Percentiles rank a stretch among this genome's conserved stretches.
These are phyloP conservation scores for Drosophila gaucha DNA, from an alignment of 2,888 invertebrate species.

Conservation along the genomic window DNA sequence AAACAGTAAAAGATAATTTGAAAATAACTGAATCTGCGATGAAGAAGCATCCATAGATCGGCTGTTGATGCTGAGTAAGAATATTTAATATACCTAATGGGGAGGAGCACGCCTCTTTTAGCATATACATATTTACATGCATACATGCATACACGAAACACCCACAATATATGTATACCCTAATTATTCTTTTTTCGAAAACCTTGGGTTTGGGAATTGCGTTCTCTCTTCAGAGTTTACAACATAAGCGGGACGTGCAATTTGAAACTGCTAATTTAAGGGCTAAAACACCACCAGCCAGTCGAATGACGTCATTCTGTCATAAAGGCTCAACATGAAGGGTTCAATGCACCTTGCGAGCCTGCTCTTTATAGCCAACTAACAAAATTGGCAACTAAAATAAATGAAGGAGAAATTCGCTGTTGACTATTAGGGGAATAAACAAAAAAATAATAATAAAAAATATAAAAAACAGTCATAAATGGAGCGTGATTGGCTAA, in stretches of 20 bases:
- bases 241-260: slow-evolving; percentile 11
- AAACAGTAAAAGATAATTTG: not conserved
- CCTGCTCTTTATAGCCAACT: slow-evolving; percentile 26
- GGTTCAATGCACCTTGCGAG: slow-evolving; percentile 66
- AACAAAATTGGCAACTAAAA: slow-evolving; percentile 32
- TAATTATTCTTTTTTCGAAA: too few relatives aligned
- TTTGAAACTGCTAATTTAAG: slow-evolving; percentile 17
- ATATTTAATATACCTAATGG: not conserved
- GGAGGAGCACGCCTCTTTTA: too few relatives aligned
- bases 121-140: not conserved
- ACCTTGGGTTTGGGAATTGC: not conserved
- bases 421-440: slow-evolving; percentile 1
- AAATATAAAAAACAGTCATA: slow-evolving; percentile 29
- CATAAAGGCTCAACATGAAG: slow-evolving; percentile 50
- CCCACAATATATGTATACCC: not conserved
- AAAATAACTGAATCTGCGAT: not conserved
- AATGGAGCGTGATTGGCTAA: slow-evolving; percentile 27
- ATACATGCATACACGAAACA: too few relatives aligned
- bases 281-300: slow-evolving; percentile 44
- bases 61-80: not conserved
- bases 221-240: not conserved
- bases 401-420: slow-evolving; percentile 33
- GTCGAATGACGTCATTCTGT: slow-evolving; percentile 63
- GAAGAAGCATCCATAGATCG: too few relatives aligned
- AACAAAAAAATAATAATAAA: slow-evolving; percentile 9